Percentiles rank a stretch among this genome's conserved stretches.
These are phyloP conservation scores for Brachionus asplanchnoidis DNA, from an alignment of 1,140 invertebrate genomes.

Conservation along the genomic window DNA sequence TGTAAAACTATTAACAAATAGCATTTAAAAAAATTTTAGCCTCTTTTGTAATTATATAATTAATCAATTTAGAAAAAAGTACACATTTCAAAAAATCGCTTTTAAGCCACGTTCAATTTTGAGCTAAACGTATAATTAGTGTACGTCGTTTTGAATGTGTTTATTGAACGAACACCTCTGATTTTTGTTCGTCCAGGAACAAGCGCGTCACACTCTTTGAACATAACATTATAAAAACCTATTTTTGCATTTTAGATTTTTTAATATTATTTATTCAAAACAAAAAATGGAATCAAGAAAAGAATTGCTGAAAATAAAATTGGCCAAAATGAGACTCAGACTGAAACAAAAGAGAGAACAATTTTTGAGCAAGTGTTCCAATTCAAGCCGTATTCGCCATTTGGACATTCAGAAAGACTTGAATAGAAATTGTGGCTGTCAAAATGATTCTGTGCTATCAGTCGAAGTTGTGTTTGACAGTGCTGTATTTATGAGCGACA, in stretches of 20 bases:
- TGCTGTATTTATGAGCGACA: background rate
- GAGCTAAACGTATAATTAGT: background rate
- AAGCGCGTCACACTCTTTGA: background rate
- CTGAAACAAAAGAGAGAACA: slow-evolving; percentile 9
- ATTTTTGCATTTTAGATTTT: background rate
- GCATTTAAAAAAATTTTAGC: background rate
- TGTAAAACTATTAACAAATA: slow-evolving; percentile 5
- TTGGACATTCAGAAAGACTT: background rate
- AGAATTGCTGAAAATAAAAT: background rate
- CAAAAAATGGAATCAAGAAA: background rate
- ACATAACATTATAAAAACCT: background rate
- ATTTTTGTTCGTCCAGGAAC: background rate
- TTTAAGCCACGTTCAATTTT: background rate
- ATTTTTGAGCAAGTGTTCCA: background rate
- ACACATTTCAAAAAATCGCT: background rate
- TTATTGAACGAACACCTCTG: background rate
- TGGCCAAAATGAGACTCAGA: slow-evolving; percentile 17
- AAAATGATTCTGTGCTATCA: background rate
- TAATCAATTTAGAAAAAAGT: background rate
- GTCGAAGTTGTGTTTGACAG: background rate
- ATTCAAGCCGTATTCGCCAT: background rate
- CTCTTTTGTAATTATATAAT: background rate
- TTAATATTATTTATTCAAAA: background rate
- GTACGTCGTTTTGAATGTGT: background rate
- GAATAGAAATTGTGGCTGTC: background rate